Evolutionary conservation across 2,113 vertebrate species (phyloP).

Genomic region (Sorex fumeus): DNA sequence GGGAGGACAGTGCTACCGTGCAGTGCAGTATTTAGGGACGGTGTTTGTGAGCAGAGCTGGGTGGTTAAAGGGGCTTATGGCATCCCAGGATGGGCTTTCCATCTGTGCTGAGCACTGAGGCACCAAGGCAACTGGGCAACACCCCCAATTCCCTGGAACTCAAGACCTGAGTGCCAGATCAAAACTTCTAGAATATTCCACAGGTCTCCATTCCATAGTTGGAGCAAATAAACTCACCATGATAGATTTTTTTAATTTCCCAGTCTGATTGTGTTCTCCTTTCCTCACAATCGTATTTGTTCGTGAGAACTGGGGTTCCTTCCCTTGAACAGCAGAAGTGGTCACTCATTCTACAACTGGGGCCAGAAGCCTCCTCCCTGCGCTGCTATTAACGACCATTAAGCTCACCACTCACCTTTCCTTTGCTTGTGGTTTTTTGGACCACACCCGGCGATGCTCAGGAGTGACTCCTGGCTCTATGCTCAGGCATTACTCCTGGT

Average conservation of each 20-base stretch:
- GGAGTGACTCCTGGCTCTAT: no score
- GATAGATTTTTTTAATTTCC: neutral
- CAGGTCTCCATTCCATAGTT: neutral
- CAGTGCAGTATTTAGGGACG: neutral
- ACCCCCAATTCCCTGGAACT: neutral
- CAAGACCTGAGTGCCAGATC: neutral
- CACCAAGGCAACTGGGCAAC: no score
- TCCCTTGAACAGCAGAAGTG: constrained; percentile 14
- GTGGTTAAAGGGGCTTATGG: neutral
- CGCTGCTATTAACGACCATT: neutral
- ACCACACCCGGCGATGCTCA: no score
- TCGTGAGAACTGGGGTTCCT: neutral
- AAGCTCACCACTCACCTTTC: neutral
- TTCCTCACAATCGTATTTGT: neutral
- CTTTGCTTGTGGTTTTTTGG: no score
- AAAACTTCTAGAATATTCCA: neutral
- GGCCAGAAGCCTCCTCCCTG: neutral
- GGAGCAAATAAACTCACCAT: constrained; percentile 13
- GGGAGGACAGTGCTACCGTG: no score
- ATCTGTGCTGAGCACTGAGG: neutral
- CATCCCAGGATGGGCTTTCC: neutral
- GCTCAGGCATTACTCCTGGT: no score
- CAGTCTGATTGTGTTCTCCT: neutral
- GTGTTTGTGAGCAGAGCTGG: neutral
- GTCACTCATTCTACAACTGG: neutral